Evolutionary conservation across 2,797 vertebrate species (phyloP), one percentile per base, ranked within the genome.

Genomic region (Lateolabrax maculatus): DNA sequence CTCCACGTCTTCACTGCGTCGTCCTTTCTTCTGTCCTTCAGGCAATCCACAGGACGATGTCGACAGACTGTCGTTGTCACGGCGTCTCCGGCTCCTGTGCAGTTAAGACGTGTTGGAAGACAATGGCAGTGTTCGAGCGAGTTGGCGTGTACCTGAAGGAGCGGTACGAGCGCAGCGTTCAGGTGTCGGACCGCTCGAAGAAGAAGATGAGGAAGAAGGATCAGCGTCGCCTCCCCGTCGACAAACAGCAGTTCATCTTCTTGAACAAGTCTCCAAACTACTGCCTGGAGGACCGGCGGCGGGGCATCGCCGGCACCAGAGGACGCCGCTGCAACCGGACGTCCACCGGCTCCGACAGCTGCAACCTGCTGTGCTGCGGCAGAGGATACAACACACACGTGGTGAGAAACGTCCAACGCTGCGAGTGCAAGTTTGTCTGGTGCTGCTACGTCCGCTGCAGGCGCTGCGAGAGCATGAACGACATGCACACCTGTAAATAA

Each of bases 341-440:
- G 0, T 98, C 98, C 0, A 90, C 93, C 0, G 97, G 97, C 0
- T 89, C 97, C 0, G 96, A 96, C 0, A 95, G 98, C 84, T 99
- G 98, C 80, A 97, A 96, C 88, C 94, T 99, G 72, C 96, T 99
- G 6, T 99, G 98, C 94, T 99, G 98, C 0, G 98, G 98, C 6
- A 93, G 98, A 0, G 98, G 98, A 1, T 99, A 99, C 95, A 99
- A 99, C 92, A 99, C 98, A 0, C 98, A 97, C 0, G 96, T 99
- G 3, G 97, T 98, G 70, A 90, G 98, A 41, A 96, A 97, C 0
- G 96, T 98, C 69, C 96, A 97, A 4, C 95, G 97, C 67, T 99
- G 98, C 0, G 96, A 98, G 53, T 99, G 98, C 91, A 98, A 97
- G 92, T 99, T 99, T 0, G 93, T 99, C 64, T 99, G 98, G 98